phyloP scores from a whole-genome alignment of 2,888 invertebrate species.

The Agrochola litura region DNA sequence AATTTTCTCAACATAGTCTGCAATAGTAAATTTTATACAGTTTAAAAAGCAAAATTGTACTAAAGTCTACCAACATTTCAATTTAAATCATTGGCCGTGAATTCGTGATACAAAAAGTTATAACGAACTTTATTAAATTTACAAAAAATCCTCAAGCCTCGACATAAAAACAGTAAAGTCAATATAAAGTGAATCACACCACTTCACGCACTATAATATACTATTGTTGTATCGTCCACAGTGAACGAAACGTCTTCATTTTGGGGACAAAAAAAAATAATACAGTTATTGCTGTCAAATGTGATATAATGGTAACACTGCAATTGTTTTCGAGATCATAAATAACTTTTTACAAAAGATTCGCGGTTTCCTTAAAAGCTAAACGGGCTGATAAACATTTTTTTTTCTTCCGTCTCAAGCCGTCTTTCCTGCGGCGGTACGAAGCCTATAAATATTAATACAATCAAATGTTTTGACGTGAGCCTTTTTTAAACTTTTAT shows the following conservation, averaged over 20 bases:
- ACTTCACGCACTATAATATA: conserved; percentile 75
- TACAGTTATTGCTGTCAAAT: conserved; percentile 89
- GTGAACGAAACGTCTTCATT: conserved; percentile 85
- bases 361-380: conserved; percentile 90
- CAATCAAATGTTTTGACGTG: conserved; percentile 91
- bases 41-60: background rate
- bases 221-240: conserved; percentile 77
- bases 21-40: background rate
- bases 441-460: conserved; percentile 90
- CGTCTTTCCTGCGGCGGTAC: conserved; percentile 88
- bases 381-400: conserved; percentile 90
- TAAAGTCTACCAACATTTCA: conserved; percentile 12
- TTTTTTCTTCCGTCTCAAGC: conserved; percentile 83
- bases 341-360: conserved; percentile 89
- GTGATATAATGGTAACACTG: conserved; percentile 89
- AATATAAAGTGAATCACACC: conserved; percentile 72
- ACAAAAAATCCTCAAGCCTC: conserved; percentile 57
- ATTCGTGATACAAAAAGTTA: conserved; percentile 42
- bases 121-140: conserved; percentile 54
- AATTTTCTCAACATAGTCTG: background rate
- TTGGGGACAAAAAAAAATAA: conserved; percentile 82
- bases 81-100: conserved; percentile 15
- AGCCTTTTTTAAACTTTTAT: conserved; percentile 90
- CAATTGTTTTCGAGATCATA: conserved; percentile 90
- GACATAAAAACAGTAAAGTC: conserved; percentile 65